Evolutionary conservation across 2,888 invertebrate genomes (phyloP).

Genomic region (Sericinus montela): DNA sequence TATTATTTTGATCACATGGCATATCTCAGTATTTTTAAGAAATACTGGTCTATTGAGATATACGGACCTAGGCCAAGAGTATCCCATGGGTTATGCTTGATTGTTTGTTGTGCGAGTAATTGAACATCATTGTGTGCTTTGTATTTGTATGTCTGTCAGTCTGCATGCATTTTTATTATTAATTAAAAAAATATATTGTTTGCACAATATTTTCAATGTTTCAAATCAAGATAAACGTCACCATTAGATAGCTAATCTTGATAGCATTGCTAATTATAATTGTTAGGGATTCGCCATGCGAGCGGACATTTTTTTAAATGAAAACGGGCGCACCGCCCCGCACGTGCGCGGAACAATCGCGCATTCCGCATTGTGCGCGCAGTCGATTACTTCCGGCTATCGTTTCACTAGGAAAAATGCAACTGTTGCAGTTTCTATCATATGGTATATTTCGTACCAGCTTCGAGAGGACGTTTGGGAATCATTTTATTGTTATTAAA

Average conservation of each 20-base stretch:
- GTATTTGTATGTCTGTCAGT: too few species aligned
- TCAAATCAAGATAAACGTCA: slow-evolving; percentile 6
- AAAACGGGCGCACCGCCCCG: slow-evolving; percentile 23
- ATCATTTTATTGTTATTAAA: neutral
- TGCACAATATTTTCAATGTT: neutral
- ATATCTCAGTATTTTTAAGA: too few species aligned
- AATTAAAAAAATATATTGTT: neutral
- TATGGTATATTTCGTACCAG: slow-evolving; percentile 11
- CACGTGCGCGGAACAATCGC: slow-evolving; percentile 27
- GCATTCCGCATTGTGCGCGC: slow-evolving; percentile 26
- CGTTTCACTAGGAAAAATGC: slow-evolving; percentile 27
- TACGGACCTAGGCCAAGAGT: too few species aligned
- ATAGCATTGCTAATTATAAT: slow-evolving; percentile 11
- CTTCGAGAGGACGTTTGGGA: neutral
- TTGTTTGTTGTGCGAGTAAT: too few species aligned
- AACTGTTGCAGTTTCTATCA: slow-evolving; percentile 24
- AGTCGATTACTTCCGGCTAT: slow-evolving; percentile 36
- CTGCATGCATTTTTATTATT: too few species aligned
- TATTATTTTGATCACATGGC: too few species aligned
- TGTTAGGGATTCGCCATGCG: slow-evolving; percentile 9
- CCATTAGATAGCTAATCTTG: slow-evolving; percentile 9
- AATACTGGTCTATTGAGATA: too few species aligned
- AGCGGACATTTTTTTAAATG: slow-evolving; percentile 11
- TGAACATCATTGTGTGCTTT: too few species aligned
- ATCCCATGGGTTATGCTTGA: too few species aligned